A percentile compares a stretch with the other conserved stretches of the same genome.
These are phyloP conservation scores for Scelioninae gen. 1 DNA, from an alignment of 2,888 invertebrate genomes.

Conservation along the genomic window DNA sequence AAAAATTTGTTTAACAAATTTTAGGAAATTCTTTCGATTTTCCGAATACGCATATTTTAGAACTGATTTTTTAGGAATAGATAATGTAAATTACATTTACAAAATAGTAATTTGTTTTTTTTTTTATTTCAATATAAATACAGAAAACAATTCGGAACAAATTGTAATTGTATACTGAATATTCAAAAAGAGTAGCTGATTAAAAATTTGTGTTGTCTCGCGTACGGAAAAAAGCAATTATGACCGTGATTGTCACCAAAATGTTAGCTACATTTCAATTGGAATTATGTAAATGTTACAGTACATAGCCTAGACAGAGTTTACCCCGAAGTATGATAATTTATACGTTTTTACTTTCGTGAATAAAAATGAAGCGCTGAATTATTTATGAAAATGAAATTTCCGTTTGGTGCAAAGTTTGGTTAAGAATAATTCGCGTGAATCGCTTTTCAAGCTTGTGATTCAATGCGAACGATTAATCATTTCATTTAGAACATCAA, in stretches of 20 bases:
- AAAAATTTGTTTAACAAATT: too few relatives aligned
- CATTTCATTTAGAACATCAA: constrained; percentile 1
- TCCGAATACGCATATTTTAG: too few relatives aligned
- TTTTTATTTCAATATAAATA: too few relatives aligned
- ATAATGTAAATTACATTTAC: too few relatives aligned
- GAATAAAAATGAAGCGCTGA: constrained; percentile 54
- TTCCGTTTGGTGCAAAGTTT: constrained; percentile 13
- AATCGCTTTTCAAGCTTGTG: constrained; percentile 17
- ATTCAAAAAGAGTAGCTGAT: not conserved
- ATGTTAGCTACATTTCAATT: constrained; percentile 46
- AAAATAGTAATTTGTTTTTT: too few relatives aligned
- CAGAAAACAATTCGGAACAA: too few relatives aligned
- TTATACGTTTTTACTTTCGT: constrained; percentile 43
- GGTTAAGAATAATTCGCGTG: not conserved
- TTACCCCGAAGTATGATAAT: constrained; percentile 43
- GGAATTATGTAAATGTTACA: constrained; percentile 38
- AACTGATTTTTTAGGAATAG: too few relatives aligned
- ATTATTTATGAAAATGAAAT: constrained; percentile 54
- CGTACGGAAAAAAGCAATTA: constrained; percentile 15
- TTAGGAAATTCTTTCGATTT: too few relatives aligned
- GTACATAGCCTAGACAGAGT: constrained; percentile 29
- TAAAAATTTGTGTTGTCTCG: constrained; percentile 1
- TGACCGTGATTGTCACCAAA: constrained; percentile 40
- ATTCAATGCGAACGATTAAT: constrained; percentile 25
- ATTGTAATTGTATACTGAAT: too few relatives aligned